phyloP scores from a whole-genome alignment of 53 echinoderm and acorn worm species.

The Echinarachnius parma region DNA sequence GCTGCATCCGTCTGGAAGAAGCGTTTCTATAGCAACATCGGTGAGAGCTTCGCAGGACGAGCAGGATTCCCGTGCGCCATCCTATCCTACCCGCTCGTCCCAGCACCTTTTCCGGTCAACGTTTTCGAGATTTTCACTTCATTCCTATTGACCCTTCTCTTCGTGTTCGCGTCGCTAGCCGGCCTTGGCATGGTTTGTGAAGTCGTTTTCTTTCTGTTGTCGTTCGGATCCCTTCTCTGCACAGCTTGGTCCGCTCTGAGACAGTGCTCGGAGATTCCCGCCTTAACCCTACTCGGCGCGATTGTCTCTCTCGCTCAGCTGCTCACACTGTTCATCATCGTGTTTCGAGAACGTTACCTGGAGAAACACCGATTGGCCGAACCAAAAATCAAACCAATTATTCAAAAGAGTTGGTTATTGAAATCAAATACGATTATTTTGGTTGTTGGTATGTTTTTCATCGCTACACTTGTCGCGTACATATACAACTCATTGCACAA shows the following conservation, averaged over 20 bases:
- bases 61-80: constrained; percentile 55
- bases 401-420: too few species aligned
- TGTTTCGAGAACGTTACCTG: too few species aligned
- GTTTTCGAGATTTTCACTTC: constrained; percentile 40
- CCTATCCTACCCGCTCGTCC: constrained; percentile 49
- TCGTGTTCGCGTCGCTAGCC: too few species aligned
- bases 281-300: neutral
- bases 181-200: too few species aligned
- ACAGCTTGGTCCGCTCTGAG: neutral
- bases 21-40: constrained; percentile 49
- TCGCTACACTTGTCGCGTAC: too few species aligned
- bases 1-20: constrained; percentile 11
- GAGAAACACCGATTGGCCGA: too few species aligned
- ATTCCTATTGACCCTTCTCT: constrained; percentile 26
- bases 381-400: too few species aligned
- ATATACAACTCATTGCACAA: too few species aligned
- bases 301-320: neutral
- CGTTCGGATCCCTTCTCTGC: neutral
- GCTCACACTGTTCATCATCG: too few species aligned
- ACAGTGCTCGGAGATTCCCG: neutral
- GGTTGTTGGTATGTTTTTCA: too few species aligned
- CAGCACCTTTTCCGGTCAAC: constrained; percentile 31
- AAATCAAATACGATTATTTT: too few species aligned
- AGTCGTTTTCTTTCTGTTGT: neutral
- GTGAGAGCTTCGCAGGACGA: constrained; percentile 48